These are phyloP conservation scores for Porites rus DNA, from an alignment of 92 coral and sea anemone genomes.

Conservation along the genomic window DNA sequence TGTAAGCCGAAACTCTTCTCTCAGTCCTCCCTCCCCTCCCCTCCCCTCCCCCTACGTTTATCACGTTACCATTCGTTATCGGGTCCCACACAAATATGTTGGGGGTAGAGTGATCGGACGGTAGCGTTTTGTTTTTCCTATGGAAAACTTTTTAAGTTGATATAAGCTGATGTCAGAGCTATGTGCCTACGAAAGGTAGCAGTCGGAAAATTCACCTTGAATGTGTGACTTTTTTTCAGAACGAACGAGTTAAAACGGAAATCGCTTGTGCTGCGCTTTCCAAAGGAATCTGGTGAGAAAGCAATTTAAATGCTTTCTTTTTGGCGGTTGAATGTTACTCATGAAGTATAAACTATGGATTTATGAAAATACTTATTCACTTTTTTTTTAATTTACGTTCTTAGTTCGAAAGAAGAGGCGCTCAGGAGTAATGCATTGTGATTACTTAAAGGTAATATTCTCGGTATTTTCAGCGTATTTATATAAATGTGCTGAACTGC, in stretches of 20 bases:
- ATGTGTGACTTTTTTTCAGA: slow-evolving; percentile 50
- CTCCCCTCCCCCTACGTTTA: too few species aligned
- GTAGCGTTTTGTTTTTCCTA: too few species aligned
- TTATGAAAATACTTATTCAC: not conserved
- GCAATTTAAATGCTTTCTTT: not conserved
- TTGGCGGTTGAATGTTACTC: not conserved
- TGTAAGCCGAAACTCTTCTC: too few species aligned
- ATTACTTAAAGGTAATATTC: slow-evolving; percentile 86
- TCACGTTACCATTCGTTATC: too few species aligned
- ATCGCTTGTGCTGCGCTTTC: slow-evolving; percentile 94
- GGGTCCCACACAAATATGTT: too few species aligned
- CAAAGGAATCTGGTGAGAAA: slow-evolving; percentile 92
- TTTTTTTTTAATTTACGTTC: not conserved
- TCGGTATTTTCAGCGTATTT: not conserved
- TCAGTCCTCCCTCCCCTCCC: too few species aligned
- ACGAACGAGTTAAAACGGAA: slow-evolving; percentile 95
- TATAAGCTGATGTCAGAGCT: too few species aligned
- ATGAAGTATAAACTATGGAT: not conserved
- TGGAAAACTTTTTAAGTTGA: too few species aligned
- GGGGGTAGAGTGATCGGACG: too few species aligned
- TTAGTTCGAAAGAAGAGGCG: slow-evolving; percentile 88
- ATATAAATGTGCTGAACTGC: not conserved
- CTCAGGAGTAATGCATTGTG: slow-evolving; percentile 99
- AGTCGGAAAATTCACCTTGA: not conserved
- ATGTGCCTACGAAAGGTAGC: too few species aligned